Base-by-base conservation (phyloP, 2,113 vertebrate genomes). In the Pteronura brasiliensis region DNA sequence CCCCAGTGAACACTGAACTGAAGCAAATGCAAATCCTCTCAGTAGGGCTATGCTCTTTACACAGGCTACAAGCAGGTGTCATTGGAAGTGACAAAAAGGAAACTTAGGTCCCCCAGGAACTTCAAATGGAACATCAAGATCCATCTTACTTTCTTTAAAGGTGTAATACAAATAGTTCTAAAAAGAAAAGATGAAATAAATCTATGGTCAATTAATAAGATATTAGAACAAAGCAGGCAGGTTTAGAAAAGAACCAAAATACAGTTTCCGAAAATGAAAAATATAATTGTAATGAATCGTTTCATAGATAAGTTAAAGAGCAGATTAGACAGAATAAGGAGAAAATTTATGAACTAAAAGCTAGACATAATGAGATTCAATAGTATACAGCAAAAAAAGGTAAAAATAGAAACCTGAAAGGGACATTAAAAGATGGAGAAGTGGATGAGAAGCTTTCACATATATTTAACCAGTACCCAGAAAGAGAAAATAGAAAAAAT, bases 151-250 rank as follows among this genome's bases (percentile, higher is more conserved):
- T 92, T 81, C 27, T 77, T 86, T 79, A 63, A 52, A 81, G 31
- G 2, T 44, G 5, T 71, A 44, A 47, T 77, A 23, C 7, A 90
- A 92, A 47, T 21, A 34, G 3, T 47, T 61, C 83, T n/a, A 34
- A 55, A 95, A 74, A 82, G 20, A 59, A 80, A 82, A 88, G 52
- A 61, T 67, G 69, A 93, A 91, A 96, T n/a, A 92, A 65, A 65
- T 57, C 77, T 55, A 39, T 74, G 34, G 57, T 81, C 29, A 47
- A 61, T 92, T 92, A 74, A 44, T 59, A 87, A 88, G 47, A 13
- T 76, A 52, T 23, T 27, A 82, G 44, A 89, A 89, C 2, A 84
- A 94, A 76, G 42, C 31, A 93, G 47, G 31, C 13, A 74, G 39
- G 39, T 72, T 74, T 67, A 31, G 17, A 72, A 82, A 93, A 88